These are phyloP conservation scores for Thinocorus orbignyianus DNA, from an alignment of 2,113 vertebrate genomes.

Conservation along the genomic window DNA sequence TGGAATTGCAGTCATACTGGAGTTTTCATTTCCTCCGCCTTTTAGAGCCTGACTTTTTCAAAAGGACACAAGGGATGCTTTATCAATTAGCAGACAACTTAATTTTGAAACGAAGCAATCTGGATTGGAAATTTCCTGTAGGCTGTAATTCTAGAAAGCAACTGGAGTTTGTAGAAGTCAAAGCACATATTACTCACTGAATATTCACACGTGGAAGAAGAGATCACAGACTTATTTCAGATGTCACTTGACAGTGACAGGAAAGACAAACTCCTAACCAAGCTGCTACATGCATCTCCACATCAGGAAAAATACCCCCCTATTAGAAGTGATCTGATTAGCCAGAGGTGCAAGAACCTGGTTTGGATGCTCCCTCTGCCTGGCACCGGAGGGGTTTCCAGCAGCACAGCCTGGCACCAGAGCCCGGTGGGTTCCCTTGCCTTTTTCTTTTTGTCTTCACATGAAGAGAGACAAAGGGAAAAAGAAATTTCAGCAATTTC, in stretches of 20 bases:
- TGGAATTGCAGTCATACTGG: constrained; percentile 4
- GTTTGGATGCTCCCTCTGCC: neutral
- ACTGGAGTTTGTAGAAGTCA: neutral
- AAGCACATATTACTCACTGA: neutral
- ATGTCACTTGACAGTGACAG: neutral
- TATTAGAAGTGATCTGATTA: neutral
- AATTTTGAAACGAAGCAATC: neutral
- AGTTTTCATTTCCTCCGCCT: constrained; percentile 24
- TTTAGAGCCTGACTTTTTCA: neutral
- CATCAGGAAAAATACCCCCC: neutral
- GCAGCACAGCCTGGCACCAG: neutral
- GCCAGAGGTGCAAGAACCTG: neutral
- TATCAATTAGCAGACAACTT: neutral
- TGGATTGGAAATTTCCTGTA: neutral
- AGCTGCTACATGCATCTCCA: neutral
- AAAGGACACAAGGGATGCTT: neutral
- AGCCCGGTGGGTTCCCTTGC: neutral
- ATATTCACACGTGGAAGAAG: neutral
- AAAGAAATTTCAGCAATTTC: neutral
- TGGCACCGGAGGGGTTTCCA: neutral
- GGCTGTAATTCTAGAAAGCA: neutral
- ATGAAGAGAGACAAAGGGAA: neutral
- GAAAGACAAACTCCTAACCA: neutral
- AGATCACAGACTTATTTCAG: neutral
- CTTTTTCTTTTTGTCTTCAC: neutral